These are phyloP conservation scores for Drosophila differens DNA, from an alignment of 2,888 invertebrate species.

Conservation along the genomic window DNA sequence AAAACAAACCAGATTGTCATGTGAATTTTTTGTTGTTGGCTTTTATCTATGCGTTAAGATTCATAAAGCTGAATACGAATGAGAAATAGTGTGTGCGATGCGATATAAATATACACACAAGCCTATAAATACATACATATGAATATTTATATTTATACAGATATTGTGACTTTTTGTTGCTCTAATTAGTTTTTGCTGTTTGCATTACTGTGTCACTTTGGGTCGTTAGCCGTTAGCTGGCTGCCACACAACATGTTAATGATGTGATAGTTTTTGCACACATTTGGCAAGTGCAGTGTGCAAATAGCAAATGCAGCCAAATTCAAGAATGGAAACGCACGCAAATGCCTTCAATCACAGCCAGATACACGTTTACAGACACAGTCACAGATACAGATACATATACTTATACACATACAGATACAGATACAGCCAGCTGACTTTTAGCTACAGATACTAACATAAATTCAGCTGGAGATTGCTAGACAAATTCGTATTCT, in stretches of 20 bases:
- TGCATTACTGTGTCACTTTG: constrained; percentile 33
- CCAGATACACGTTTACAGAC: constrained; percentile 24
- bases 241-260: constrained; percentile 53
- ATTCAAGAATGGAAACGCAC: constrained; percentile 47
- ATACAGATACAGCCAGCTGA: constrained; percentile 11
- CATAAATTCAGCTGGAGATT: constrained; percentile 31
- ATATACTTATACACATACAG: constrained; percentile 6
- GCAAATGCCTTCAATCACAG: constrained; percentile 13
- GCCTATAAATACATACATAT: constrained; percentile 17
- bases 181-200: constrained; percentile 39
- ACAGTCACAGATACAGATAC: constrained; percentile 21
- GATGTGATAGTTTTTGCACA: constrained; percentile 37
- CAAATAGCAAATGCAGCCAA: constrained; percentile 24
- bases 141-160: neutral
- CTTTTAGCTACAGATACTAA: constrained; percentile 15
- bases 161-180: constrained; percentile 16
- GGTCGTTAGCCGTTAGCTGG: constrained; percentile 30
- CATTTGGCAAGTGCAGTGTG: constrained; percentile 48
- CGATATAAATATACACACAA: constrained; percentile 18
- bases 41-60: constrained; percentile 38
- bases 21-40: constrained; percentile 64
- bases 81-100: constrained; percentile 1
- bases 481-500: constrained; percentile 45
- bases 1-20: constrained; percentile 71
- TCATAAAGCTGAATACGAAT: constrained; percentile 13